A percentile compares a stretch with the other conserved stretches of the same genome.
phyloP scores from a whole-genome alignment of 2,888 invertebrate species.

The Caenorhabditis panamensis region DNA sequence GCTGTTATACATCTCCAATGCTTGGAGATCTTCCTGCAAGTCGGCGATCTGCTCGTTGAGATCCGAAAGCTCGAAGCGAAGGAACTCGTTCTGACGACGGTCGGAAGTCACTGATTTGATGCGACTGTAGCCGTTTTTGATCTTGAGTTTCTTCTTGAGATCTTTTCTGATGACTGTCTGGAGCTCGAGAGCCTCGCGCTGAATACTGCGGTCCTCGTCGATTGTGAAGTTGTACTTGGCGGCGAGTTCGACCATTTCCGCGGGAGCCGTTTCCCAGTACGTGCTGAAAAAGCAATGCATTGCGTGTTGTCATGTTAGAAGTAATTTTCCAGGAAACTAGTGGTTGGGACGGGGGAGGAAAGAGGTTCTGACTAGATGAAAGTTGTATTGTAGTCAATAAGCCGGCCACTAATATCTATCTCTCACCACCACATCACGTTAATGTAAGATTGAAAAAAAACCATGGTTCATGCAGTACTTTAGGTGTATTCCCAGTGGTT shows the following conservation, averaged over 20 bases:
- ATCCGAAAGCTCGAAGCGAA: slow-evolving; percentile 72
- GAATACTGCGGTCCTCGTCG: slow-evolving; percentile 64
- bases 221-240: slow-evolving; percentile 72
- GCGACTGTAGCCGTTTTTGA: slow-evolving; percentile 74
- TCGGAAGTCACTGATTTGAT: slow-evolving; percentile 70
- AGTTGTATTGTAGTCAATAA: neutral
- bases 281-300: slow-evolving; percentile 47
- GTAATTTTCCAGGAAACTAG: slow-evolving; percentile 1
- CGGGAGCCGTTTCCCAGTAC: slow-evolving; percentile 70
- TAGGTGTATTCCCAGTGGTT: neutral
- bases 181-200: slow-evolving; percentile 67
- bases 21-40: slow-evolving; percentile 76
- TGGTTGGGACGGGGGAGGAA: neutral
- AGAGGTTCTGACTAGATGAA: neutral
- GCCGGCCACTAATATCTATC: neutral
- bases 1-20: slow-evolving; percentile 76
- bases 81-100: slow-evolving; percentile 64
- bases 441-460: neutral
- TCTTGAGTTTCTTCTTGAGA: slow-evolving; percentile 70
- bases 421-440: slow-evolving; percentile 8
- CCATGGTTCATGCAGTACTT: neutral
- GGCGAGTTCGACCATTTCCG: slow-evolving; percentile 74
- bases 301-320: neutral
- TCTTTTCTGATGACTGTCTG: slow-evolving; percentile 68
- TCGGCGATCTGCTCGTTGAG: slow-evolving; percentile 75